Percentiles rank a stretch among this genome's conserved stretches.
Evolutionary conservation across 2,797 vertebrate species (phyloP).

Genomic region (Morelia viridis): DNA sequence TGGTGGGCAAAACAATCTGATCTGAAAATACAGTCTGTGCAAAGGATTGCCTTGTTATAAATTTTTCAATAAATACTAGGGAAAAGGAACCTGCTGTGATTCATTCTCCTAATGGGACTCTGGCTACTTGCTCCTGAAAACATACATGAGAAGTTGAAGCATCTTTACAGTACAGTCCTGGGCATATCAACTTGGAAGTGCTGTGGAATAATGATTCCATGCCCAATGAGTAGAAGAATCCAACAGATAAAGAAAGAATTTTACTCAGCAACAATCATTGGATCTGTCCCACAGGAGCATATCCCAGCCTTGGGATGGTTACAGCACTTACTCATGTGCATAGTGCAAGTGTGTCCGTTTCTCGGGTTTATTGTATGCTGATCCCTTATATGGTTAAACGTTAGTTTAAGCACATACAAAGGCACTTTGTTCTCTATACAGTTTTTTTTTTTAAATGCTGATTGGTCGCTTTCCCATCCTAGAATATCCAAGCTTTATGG

Average conservation of each 20-base stretch:
- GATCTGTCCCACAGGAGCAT: background rate
- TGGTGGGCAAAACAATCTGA: background rate
- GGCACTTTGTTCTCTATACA: background rate
- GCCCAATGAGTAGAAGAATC: background rate
- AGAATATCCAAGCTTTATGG: background rate
- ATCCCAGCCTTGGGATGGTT: background rate
- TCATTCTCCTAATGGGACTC: background rate
- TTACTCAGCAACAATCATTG: background rate
- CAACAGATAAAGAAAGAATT: background rate
- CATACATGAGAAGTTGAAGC: background rate
- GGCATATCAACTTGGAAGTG: background rate
- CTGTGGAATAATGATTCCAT: background rate
- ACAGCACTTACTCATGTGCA: background rate
- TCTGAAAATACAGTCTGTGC: background rate
- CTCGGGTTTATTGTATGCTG: background rate
- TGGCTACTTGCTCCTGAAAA: background rate
- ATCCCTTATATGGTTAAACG: background rate
- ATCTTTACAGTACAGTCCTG: background rate
- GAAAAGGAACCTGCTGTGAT: background rate
- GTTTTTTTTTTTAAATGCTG: background rate
- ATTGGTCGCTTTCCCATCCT: background rate
- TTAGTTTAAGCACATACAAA: background rate
- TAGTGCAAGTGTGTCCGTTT: background rate
- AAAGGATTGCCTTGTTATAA: background rate
- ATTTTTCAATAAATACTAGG: background rate